Evolutionary conservation across 2,888 invertebrate genomes (phyloP), one percentile per base, ranked within the genome.

Genomic region (Caenorhabditis uteleia): DNA sequence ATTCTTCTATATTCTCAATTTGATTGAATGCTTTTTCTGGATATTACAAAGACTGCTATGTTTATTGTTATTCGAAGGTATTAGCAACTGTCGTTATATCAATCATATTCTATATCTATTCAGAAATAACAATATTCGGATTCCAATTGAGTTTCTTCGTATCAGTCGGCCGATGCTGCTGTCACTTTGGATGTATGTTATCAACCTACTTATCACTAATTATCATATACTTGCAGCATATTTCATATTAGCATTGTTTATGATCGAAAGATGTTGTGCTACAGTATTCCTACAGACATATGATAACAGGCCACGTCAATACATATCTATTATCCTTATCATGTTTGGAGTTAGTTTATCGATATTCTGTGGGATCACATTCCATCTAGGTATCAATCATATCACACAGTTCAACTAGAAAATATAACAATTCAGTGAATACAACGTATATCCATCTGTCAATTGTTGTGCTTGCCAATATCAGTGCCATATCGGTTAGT

Each of bases 211-310:
- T n/a, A n/a, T n/a, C n/a, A n/a, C n/a, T n/a, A n/a, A n/a, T n/a
- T n/a, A n/a, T n/a, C 12, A 6, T n/a, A 34, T n/a, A 7, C n/a
- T 34, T 34, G 21, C 20, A 10, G 16, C 39, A 21, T 25, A 23
- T 40, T 25, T 40, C 16, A 6, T 7, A 10, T 26, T 45, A 8
- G 4, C 7, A 2, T 4, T 20, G 1, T 18, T 45, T 2, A 31
- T 29, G n/a, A 26, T 33, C 2, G 45, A 45, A n/a, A 18, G 33
- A 20, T 14, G 14, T 8, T 31, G 14, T 23, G 31, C 45, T 2
- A 45, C 45, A 31, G 20, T 45, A 31, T 33, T 33, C 16, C 33
- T 31, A 2, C 31, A 29, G n/a, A 33, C 8, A 18, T 45, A 45
- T 31, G 45, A 45, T 16, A 25, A 10, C 4, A 27, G 8, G 16